These are phyloP conservation scores for Chascanopsetta lugubris DNA, from an alignment of 2,113 vertebrate species.

Conservation along the genomic window DNA sequence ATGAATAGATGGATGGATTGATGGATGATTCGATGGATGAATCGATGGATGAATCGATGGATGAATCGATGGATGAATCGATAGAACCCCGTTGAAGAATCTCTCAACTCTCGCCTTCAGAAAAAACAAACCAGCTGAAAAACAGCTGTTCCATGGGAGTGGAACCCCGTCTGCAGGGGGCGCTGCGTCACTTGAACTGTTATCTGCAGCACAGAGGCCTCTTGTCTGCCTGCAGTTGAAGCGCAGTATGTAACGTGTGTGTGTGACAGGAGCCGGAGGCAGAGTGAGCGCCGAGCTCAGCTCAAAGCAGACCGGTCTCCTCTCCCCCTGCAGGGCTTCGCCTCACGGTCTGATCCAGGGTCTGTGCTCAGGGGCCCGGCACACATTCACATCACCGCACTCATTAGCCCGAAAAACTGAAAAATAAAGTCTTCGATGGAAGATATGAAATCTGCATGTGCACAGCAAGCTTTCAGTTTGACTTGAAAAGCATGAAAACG, in stretches of 20 bases:
- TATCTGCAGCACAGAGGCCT: too few species aligned
- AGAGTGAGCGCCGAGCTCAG: constrained; percentile 24
- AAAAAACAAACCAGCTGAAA: too few species aligned
- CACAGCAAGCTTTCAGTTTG: constrained; percentile 11
- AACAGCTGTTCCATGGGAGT: constrained; percentile 27
- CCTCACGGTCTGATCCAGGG: constrained; percentile 41
- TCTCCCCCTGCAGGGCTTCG: background rate
- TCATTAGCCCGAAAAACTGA: background rate
- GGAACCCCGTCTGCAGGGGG: background rate
- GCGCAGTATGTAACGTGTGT: background rate
- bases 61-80: too few species aligned
- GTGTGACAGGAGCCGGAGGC: constrained; percentile 22
- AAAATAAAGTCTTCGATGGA: constrained; percentile 2
- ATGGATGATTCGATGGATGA: too few species aligned
- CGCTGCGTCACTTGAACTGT: constrained; percentile 4
- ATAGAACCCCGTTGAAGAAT: too few species aligned
- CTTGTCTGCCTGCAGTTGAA: constrained; percentile 3
- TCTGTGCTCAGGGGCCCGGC: constrained; percentile 54
- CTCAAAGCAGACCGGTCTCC: constrained; percentile 10
- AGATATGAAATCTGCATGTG: constrained; percentile 40
- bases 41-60: too few species aligned
- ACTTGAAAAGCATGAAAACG: constrained; percentile 26
- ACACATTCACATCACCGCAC: constrained; percentile 26
- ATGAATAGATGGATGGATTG: too few species aligned
- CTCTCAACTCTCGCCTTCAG: too few species aligned